Base-by-base conservation (phyloP, 2,888 invertebrate genomes). In the Plusia festucae region DNA sequence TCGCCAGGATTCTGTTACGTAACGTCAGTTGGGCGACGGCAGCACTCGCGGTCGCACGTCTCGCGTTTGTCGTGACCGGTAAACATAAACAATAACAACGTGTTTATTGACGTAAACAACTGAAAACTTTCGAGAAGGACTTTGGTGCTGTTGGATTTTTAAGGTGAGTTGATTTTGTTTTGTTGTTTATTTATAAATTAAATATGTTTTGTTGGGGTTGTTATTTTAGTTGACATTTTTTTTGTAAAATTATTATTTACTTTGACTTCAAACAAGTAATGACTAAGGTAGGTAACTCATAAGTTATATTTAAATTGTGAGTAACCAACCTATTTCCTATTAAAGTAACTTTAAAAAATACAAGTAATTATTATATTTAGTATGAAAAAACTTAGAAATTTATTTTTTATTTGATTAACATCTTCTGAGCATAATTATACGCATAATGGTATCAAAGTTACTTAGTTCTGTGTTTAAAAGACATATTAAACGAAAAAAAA, bases 31-130 rank as follows among this genome's bases (percentile, higher is more conserved):
- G 86, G 83, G 88, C 86, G 84, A 85, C 82, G 87, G 82, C 86
- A 79, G 85, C 84, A 82, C 78, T 77, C 78, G 79, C 62, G 88
- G 83, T 76, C 80, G 89, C 86, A 91, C 92, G 94, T 88, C 76
- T 68, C 65, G 76, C 65, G 78, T 65, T 73, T 53, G 64, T 66
- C 58, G 67, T 79, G 65, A 61, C 60, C 64, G 81, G 71, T 85
- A 83, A 90, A 90, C 82, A 93, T 93, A 94, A 94, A 94, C 88
- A 94, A 93, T 93, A 94, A 93, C 93, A 94, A 90, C 93, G 90
- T 94, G 91, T 92, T 93, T 92, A 88, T 80, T 81, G 82, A 85
- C 94, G 94, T 94, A 93, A 93, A 94, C 93, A 94, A 91, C 82
- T 60, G 68, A 73, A 30, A 70, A 85, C 72, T 82, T 87, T 81